Base-by-base conservation (phyloP, 2,797 vertebrate genomes). In the Mus spretus region DNA sequence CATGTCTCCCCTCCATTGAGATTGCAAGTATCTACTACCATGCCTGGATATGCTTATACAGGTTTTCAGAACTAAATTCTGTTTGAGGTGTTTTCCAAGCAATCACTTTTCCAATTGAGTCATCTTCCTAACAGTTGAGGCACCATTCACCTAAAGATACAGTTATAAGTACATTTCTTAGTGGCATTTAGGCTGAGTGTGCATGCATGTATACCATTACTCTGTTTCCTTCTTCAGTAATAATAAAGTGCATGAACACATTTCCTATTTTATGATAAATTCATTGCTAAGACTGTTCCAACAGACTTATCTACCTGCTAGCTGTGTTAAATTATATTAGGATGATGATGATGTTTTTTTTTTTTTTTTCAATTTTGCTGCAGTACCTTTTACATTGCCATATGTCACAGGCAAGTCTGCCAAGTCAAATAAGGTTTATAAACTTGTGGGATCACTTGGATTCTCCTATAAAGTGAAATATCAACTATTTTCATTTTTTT, bases 261-360 rank as follows among this genome's bases (percentile, higher is more conserved):
- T 80, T 92, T 12, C 0, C 6, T 89, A 61, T 61, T 89, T 96
- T 67, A 88, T 70, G 55, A 83, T 91, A 90, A 72, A 47, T 7
- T 91, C 22, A 80, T 79, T 28, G 74, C 19, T 40, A n/a, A 28
- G 91, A 77, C 6, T n/a, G 28, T 65, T 85, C 4, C 6, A 53
- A 6, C 12, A 50, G 22, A 88, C 13, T 61, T 85, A 0, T 75
- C 26, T 81, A 92, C 26, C 44, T 6, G 37, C 1, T 82, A 3
- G 26, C 79, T 37, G 0, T 75, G 11, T 82, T 93, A 85, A 92
- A 50, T 6, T 90, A 87, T 83, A 91, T 77, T 86, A 86, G 34
- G 57, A 77, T 26, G 6, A 34, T 85, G 28, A 85, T 57, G n/a
- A n/a, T n/a, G n/a, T n/a, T n/a, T n/a, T n/a, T n/a, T n/a, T 50